Base-by-base conservation (phyloP, 2,888 invertebrate species). In the Hydroisotoma schaefferi region DNA sequence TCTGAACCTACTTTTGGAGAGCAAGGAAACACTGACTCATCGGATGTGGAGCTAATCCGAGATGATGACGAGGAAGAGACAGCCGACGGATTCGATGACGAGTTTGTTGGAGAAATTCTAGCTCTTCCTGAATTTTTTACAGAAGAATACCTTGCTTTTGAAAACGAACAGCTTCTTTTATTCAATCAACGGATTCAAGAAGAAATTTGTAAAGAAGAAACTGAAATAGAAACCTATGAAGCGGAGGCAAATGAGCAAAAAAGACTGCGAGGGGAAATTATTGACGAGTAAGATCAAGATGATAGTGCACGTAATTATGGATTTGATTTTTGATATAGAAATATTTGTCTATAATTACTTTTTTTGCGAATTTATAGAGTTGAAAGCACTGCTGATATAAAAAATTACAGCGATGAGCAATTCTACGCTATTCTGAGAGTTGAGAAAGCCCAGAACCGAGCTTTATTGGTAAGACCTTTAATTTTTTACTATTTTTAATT, bases 121-220 rank as follows among this genome's bases (percentile, higher is more conserved):
- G 29, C 59, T 22, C 56, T 72, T 54, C 61, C 67, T 2, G 54
- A 68, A 18, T 72, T 72, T 62, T 65, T 68, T 40, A 69, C 67
- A 0, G 60, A 63, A 22, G 72, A 72, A 43, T 72, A 68, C 37
- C 28, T 72, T 5, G 25, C 54, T 2, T 55, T 64, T 54, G 72
- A 72, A 46, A 72, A 72, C 58, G 67, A 72, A 44, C 69, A 70
- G 5, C 40, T 72, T 10, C 40, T 60, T 2, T 23, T 60, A 38
- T 72, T 72, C 33, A 69, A 68, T 59, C 64, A 68, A 37, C 55
- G 60, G 18, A 48, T 72, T 20, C 61, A 61, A 15, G 68, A 69
- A 22, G 69, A 70, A 18, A 59, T 70, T 43, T 46, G 43, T 5
- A 65, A 52, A 15, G 72, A 71, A 44, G 68, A 72, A 49, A n/a